phyloP scores from a whole-genome alignment of 2,888 invertebrate genomes.

The Neelides folsomi region DNA sequence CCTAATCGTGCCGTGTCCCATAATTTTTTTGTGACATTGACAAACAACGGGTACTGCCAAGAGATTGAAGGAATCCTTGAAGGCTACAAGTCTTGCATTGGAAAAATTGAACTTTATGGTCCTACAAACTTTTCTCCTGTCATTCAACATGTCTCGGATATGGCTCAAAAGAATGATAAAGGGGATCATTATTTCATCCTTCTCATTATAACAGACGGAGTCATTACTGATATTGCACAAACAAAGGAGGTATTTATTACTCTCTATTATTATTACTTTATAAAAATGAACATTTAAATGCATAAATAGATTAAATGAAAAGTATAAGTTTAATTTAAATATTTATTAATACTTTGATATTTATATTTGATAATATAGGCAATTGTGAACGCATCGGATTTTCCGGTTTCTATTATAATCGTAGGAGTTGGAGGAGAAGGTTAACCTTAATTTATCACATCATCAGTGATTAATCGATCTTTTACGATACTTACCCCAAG shows the following conservation, averaged over 20 bases:
- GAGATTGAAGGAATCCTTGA: conserved; percentile 40
- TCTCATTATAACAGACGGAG: conserved; percentile 45
- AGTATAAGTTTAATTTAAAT: too few relatives aligned
- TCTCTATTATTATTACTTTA: too few relatives aligned
- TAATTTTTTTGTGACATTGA: conserved; percentile 38
- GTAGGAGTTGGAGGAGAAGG: conserved; percentile 46
- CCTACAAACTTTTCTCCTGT: conserved; percentile 46
- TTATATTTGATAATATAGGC: too few relatives aligned
- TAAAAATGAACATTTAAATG: too few relatives aligned
- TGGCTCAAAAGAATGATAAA: conserved; percentile 37
- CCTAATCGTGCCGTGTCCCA: conserved; percentile 42
- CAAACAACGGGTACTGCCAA: conserved; percentile 39
- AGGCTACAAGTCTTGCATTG: conserved; percentile 37
- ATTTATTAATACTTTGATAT: too few relatives aligned
- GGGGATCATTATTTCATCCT: conserved; percentile 43
- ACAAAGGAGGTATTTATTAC: conserved; percentile 39
- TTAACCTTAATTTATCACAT: too few relatives aligned
- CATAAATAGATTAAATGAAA: too few relatives aligned
- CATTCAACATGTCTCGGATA: conserved; percentile 39
- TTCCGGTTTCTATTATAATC: conserved; percentile 50
- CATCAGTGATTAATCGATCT: too few relatives aligned
- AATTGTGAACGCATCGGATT: conserved; percentile 41
- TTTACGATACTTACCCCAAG: too few relatives aligned
- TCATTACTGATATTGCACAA: conserved; percentile 46
- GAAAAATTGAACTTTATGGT: conserved; percentile 41